phyloP scores from a whole-genome alignment of 2,797 vertebrate genomes.

The Hypotaenidia okinawae region DNA sequence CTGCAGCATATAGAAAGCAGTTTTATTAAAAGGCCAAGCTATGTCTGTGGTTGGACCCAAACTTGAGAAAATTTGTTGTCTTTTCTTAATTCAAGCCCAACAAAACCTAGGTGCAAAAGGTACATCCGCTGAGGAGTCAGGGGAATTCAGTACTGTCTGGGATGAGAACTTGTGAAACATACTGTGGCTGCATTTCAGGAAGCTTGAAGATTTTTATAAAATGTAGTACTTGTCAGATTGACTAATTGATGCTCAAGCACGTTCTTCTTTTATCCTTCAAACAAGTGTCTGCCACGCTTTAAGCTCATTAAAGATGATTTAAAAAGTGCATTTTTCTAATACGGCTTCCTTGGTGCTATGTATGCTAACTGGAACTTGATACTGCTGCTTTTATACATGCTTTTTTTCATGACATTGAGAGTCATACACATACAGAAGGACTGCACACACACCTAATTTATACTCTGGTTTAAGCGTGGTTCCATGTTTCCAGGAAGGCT shows the following conservation, averaged over 20 bases:
- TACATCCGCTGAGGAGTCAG: not conserved
- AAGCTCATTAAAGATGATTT: not conserved
- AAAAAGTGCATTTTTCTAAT: not conserved
- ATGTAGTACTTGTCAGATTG: not conserved
- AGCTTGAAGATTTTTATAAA: not conserved
- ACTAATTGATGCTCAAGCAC: not conserved
- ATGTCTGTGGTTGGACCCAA: not conserved
- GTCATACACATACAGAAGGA: not conserved
- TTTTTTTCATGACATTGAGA: not conserved
- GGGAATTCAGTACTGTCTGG: not conserved
- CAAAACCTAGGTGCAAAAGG: not conserved
- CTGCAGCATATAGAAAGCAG: not conserved
- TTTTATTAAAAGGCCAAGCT: not conserved
- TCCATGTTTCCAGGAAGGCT: not conserved
- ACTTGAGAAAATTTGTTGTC: not conserved
- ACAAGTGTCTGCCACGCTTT: not conserved
- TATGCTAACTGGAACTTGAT: not conserved
- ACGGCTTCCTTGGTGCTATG: not conserved
- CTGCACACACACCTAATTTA: not conserved
- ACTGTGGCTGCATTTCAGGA: not conserved
- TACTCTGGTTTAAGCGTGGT: not conserved
- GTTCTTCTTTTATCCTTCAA: not conserved
- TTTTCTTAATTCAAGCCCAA: not conserved
- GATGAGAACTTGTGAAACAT: not conserved
- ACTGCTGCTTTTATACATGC: not conserved